phyloP scores from a whole-genome alignment of 2,113 vertebrate genomes.

The Pelecanoides urinatrix region DNA sequence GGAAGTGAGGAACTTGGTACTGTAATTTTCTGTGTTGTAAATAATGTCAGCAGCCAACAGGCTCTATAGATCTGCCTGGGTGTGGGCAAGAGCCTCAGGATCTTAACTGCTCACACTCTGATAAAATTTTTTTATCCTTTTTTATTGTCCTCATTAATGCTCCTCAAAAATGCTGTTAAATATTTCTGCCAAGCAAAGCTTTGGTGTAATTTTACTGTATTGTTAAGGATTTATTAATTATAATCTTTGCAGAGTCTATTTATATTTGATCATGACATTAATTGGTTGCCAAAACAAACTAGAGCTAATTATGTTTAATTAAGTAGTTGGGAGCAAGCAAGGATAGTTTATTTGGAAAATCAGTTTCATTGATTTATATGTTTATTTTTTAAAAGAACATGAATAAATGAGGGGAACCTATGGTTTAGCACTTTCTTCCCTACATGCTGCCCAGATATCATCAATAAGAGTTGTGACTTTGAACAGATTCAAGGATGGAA shows the following conservation, averaged over 20 bases:
- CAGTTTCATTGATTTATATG: constrained; percentile 54
- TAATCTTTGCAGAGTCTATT: constrained; percentile 66
- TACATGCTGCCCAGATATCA: background rate
- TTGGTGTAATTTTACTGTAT: constrained; percentile 48
- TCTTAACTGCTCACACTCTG: background rate
- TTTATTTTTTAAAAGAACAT: constrained; percentile 21
- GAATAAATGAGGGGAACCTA: background rate
- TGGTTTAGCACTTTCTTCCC: background rate
- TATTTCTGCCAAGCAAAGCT: constrained; percentile 56
- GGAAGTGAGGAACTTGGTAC: background rate
- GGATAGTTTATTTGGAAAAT: constrained; percentile 61
- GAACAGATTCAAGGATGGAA: background rate
- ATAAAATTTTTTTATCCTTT: constrained; percentile 43
- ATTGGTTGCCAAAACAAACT: constrained; percentile 73
- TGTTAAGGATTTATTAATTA: constrained; percentile 73
- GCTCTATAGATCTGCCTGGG: background rate
- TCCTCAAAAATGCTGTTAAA: constrained; percentile 52
- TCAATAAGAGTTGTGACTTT: background rate
- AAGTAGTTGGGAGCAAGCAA: constrained; percentile 65
- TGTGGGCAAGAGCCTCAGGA: constrained; percentile 1
- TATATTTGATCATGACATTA: constrained; percentile 71
- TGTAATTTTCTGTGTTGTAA: background rate
- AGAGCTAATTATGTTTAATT: constrained; percentile 76
- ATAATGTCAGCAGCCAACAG: background rate
- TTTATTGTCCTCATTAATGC: constrained; percentile 47